Percentiles rank a stretch among this genome's conserved stretches.
These are phyloP conservation scores for Myoxocephalus aenaeus DNA, from an alignment of 2,797 vertebrate genomes.

Conservation along the genomic window DNA sequence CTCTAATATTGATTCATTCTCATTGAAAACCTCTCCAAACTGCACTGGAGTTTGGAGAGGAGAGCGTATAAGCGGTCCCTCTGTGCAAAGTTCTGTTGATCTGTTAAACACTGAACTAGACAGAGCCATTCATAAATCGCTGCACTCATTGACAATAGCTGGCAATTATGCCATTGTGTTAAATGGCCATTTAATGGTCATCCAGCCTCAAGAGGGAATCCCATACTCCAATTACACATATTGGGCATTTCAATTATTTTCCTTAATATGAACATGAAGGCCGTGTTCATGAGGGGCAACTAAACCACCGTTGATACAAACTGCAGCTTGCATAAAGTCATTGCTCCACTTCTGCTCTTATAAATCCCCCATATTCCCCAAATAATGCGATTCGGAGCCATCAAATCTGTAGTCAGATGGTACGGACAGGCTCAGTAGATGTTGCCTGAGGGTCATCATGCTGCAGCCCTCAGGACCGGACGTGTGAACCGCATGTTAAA, in stretches of 20 bases:
- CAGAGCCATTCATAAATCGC: conserved; percentile 30
- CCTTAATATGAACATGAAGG: conserved; percentile 20
- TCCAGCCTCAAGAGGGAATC: not conserved
- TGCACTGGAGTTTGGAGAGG: conserved; percentile 31
- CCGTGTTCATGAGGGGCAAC: not conserved
- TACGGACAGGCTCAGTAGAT: conserved; percentile 30
- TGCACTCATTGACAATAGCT: not conserved
- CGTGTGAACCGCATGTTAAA: conserved; percentile 46
- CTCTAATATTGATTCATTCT: conserved; percentile 36
- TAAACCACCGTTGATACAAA: conserved; percentile 23
- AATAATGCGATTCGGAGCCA: conserved; percentile 32
- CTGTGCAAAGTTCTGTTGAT: conserved; percentile 27
- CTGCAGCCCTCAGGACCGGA: conserved; percentile 46
- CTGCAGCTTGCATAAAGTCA: conserved; percentile 8
- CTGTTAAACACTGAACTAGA: conserved; percentile 38
- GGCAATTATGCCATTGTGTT: not conserved
- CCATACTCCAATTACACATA: not conserved
- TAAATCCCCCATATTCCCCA: conserved; percentile 45
- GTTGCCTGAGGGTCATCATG: conserved; percentile 48
- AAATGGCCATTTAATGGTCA: not conserved
- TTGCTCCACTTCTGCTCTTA: conserved; percentile 54
- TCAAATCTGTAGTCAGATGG: conserved; percentile 46
- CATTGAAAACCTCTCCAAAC: conserved; percentile 44
- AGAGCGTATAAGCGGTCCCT: conserved; percentile 33
- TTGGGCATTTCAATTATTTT: conserved; percentile 17